A percentile compares a stretch with the other conserved stretches of the same genome.
Conservation (phyloP, 92 coral and sea anemone species). For the Plumapathes pennacea region DNA sequence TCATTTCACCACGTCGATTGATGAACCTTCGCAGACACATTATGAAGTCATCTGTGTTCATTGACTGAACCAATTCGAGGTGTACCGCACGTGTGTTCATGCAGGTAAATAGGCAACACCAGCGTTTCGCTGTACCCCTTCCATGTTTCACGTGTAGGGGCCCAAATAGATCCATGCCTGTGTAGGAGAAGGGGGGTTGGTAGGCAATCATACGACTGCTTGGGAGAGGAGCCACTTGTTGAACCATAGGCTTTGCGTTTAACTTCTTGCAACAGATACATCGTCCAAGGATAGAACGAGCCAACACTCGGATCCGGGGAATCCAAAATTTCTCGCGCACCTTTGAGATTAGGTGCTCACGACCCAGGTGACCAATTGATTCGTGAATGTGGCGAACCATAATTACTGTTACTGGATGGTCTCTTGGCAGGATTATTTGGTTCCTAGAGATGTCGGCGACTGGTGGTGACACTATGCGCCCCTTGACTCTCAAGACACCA, state of each 20-base stretch:
- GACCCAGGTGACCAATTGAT: slow-evolving; percentile 50
- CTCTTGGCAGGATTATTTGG: slow-evolving; percentile 38
- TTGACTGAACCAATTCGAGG: slow-evolving; percentile 29
- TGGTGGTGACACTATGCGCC: slow-evolving; percentile 33
- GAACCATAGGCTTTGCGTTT: slow-evolving; percentile 32
- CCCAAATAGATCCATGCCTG: slow-evolving; percentile 45
- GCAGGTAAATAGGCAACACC: slow-evolving; percentile 50
- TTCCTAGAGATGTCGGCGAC: slow-evolving; percentile 29
- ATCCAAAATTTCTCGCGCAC: slow-evolving; percentile 53
- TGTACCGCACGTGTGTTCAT: slow-evolving; percentile 38
- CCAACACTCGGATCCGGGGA: slow-evolving; percentile 21
- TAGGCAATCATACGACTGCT: slow-evolving; percentile 41
- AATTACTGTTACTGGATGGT: slow-evolving; percentile 32
- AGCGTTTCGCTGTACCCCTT: slow-evolving; percentile 42
- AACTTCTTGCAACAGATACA: slow-evolving; percentile 46
- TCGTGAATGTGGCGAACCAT: slow-evolving; percentile 20
- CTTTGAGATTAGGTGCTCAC: slow-evolving; percentile 50
- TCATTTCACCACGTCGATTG: slow-evolving; percentile 50
- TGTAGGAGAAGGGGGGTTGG: slow-evolving; percentile 49
- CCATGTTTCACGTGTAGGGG: slow-evolving; percentile 42
- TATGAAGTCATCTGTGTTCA: slow-evolving; percentile 57
- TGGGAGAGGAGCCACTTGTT: slow-evolving; percentile 58
- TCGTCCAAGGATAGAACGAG: slow-evolving; percentile 3
- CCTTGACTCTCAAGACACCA: slow-evolving; percentile 47
- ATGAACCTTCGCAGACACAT: slow-evolving; percentile 33